These are phyloP conservation scores for Drosophila busckii DNA, from an alignment of 1,140 invertebrate genomes.

Conservation along the genomic window DNA sequence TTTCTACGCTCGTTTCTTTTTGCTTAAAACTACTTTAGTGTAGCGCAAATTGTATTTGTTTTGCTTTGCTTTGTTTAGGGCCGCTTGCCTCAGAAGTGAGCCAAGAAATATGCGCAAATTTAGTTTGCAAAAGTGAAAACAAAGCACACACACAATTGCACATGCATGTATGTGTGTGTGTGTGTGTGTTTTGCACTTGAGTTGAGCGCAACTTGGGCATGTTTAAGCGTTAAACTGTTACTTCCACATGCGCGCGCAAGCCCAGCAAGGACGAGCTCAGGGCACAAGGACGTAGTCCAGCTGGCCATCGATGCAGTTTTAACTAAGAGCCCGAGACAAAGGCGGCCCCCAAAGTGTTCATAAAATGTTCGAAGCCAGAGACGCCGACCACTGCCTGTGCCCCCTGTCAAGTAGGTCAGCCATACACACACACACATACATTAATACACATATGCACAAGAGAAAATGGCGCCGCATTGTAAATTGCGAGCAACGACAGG, in stretches of 20 bases:
- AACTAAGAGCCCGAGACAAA: slow-evolving; percentile 64
- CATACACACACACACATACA: slow-evolving; percentile 22
- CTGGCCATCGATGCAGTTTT: slow-evolving; percentile 60
- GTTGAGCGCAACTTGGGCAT: slow-evolving; percentile 62
- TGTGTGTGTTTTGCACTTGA: slow-evolving; percentile 25
- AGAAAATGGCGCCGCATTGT: slow-evolving; percentile 32
- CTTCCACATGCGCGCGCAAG: slow-evolving; percentile 60
- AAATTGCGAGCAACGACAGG: slow-evolving; percentile 43
- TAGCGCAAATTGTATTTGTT: slow-evolving; percentile 62
- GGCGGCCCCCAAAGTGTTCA: slow-evolving; percentile 65
- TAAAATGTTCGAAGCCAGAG: slow-evolving; percentile 49
- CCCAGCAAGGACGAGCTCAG: background rate
- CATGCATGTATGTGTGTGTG: background rate
- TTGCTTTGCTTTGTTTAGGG: too few species aligned
- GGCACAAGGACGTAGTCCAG: slow-evolving; percentile 27
- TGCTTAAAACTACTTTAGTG: slow-evolving; percentile 14
- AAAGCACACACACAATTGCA: slow-evolving; percentile 16
- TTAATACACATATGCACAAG: slow-evolving; percentile 1
- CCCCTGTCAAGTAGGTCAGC: slow-evolving; percentile 55
- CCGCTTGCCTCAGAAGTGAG: slow-evolving; percentile 38
- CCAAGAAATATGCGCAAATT: slow-evolving; percentile 42
- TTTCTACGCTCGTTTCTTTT: slow-evolving; percentile 21
- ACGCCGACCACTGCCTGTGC: slow-evolving; percentile 13
- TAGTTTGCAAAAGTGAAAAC: slow-evolving; percentile 59
- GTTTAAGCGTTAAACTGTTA: slow-evolving; percentile 74